These are phyloP conservation scores for Asteroscopus sphinx DNA, from an alignment of 2,888 invertebrate species.

Conservation along the genomic window DNA sequence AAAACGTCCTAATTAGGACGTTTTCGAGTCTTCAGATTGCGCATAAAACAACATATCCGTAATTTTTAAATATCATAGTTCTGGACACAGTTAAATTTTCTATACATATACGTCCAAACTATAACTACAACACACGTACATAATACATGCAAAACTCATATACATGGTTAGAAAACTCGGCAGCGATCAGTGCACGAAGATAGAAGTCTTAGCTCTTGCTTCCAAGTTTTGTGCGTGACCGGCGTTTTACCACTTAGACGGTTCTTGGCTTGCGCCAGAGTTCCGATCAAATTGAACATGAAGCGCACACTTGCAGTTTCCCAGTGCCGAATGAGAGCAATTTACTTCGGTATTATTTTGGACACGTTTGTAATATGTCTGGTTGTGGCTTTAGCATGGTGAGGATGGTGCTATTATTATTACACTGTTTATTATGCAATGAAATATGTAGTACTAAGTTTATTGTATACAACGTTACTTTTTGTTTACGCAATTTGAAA, in stretches of 20 bases:
- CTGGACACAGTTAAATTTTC: too few species aligned
- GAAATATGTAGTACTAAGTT: too few species aligned
- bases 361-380: conserved; percentile 44
- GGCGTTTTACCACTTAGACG: conserved; percentile 46
- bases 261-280: conserved; percentile 48
- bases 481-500: too few species aligned
- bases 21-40: too few species aligned
- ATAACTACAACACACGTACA: conserved; percentile 29
- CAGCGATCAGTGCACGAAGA: conserved; percentile 51
- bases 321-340: conserved; percentile 31
- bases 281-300: conserved; percentile 52
- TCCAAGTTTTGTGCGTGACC: conserved; percentile 62
- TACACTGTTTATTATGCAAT: too few species aligned
- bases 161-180: conserved; percentile 31
- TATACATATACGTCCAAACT: conserved; percentile 12
- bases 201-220: conserved; percentile 53
- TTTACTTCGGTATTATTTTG: conserved; percentile 45
- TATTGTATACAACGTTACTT: too few species aligned
- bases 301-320: conserved; percentile 52
- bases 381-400: conserved; percentile 6
- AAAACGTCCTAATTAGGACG: too few species aligned
- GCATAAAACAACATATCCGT: too few species aligned
- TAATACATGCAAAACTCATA: conserved; percentile 1
- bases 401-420: neutral
- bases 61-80: too few species aligned